A percentile compares a stretch with the other conserved stretches of the same genome.
Evolutionary conservation across 2,888 invertebrate species (phyloP).

Genomic region (Lochmaea capreae): DNA sequence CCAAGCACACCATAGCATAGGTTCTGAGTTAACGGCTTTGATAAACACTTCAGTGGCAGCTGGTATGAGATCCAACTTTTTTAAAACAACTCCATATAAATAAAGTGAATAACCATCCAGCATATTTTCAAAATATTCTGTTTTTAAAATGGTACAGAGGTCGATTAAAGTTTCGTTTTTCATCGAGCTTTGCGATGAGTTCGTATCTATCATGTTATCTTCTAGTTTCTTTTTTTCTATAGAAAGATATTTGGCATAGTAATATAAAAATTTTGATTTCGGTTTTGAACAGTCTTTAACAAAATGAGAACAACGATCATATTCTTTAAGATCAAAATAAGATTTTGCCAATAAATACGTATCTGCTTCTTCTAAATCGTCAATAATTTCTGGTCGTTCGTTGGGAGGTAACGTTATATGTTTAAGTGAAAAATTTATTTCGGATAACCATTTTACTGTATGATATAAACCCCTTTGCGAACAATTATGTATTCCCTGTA

Average conservation of each 20-base stretch:
- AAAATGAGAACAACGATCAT: constrained; percentile 87
- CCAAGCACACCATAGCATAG: constrained; percentile 96
- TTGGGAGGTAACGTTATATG: constrained; percentile 72
- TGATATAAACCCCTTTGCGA: constrained; percentile 82
- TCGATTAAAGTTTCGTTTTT: constrained; percentile 69
- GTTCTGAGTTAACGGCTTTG: constrained; percentile 81
- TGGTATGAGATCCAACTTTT: constrained; percentile 83
- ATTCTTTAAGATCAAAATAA: constrained; percentile 92
- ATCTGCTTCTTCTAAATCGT: constrained; percentile 74
- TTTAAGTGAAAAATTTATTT: constrained; percentile 82
- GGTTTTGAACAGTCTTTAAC: constrained; percentile 76
- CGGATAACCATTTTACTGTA: constrained; percentile 89
- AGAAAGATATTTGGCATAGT: constrained; percentile 88
- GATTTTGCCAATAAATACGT: constrained; percentile 84
- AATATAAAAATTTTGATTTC: constrained; percentile 84
- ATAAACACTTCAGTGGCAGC: constrained; percentile 84
- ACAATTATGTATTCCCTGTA: constrained; percentile 78
- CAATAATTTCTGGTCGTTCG: constrained; percentile 66
- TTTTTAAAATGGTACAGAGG: constrained; percentile 70
- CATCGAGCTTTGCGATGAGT: constrained; percentile 71
- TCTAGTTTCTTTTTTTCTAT: constrained; percentile 92
- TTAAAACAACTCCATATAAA: constrained; percentile 90
- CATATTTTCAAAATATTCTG: constrained; percentile 71
- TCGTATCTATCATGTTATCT: constrained; percentile 77
- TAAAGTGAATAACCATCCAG: constrained; percentile 91